These are phyloP conservation scores for Acanthisitta chloris DNA, from an alignment of 2,113 vertebrate species.

Conservation along the genomic window DNA sequence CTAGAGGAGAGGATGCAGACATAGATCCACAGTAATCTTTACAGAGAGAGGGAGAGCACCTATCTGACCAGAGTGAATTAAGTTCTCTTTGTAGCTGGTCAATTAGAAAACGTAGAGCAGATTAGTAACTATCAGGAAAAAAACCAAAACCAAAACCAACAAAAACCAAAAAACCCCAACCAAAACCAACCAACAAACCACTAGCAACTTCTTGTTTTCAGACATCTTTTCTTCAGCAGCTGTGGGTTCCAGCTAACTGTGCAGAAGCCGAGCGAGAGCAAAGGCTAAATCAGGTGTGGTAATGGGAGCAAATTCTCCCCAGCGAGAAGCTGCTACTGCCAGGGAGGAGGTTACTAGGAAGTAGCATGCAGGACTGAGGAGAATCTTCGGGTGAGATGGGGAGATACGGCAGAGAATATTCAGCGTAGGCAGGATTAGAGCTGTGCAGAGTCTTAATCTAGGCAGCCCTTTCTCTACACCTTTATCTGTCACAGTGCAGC, in stretches of 20 bases:
- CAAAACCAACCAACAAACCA: neutral
- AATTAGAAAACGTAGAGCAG: neutral
- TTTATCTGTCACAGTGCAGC: constrained; percentile 55
- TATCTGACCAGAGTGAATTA: neutral
- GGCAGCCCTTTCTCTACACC: constrained; percentile 48
- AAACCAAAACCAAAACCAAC: neutral
- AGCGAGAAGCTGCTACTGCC: neutral
- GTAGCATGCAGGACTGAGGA: neutral
- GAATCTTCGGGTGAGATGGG: constrained; percentile 15
- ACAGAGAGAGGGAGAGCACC: neutral
- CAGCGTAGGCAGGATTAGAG: constrained; percentile 41
- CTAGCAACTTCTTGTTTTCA: neutral
- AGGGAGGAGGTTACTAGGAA: constrained; percentile 16
- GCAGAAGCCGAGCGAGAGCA: neutral
- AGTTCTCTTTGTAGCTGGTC: neutral
- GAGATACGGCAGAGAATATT: neutral
- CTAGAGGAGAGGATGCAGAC: neutral
- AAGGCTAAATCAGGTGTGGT: constrained; percentile 46
- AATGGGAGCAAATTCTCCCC: constrained; percentile 7
- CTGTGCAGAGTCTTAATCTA: constrained; percentile 45
- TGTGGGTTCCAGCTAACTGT: neutral
- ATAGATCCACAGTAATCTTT: neutral
- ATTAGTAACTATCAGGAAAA: neutral
- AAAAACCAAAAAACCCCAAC: neutral
- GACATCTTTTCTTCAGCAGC: neutral